Conservation (phyloP, 2,113 vertebrate species). For the Uria aalge region DNA sequence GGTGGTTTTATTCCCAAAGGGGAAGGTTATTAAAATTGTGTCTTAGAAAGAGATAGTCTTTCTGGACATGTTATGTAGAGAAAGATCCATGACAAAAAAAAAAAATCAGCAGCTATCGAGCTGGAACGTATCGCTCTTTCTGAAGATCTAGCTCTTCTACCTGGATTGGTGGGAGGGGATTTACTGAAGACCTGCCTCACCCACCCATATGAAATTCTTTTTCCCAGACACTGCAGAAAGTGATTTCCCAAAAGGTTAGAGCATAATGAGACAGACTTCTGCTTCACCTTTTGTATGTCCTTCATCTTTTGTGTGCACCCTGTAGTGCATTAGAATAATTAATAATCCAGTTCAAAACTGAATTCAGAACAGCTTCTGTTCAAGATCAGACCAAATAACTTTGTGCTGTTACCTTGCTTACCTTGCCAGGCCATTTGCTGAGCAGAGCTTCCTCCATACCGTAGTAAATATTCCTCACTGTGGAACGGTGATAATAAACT, state of each 20-base stretch:
- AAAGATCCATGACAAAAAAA: neutral
- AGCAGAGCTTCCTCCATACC: neutral
- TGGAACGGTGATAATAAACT: neutral
- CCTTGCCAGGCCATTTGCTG: neutral
- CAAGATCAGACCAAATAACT: neutral
- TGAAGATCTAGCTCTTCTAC: neutral
- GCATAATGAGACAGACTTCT: neutral
- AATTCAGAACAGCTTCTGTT: neutral
- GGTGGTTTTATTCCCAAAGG: neutral
- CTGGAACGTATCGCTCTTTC: neutral
- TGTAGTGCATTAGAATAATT: neutral
- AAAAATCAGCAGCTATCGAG: neutral
- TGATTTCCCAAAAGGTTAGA: neutral
- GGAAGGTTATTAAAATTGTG: neutral
- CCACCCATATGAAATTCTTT: neutral
- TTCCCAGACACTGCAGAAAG: neutral
- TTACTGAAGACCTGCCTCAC: neutral
- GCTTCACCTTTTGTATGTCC: neutral
- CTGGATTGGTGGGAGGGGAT: neutral
- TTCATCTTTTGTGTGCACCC: neutral
- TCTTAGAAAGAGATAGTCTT: neutral
- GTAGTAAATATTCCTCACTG: neutral
- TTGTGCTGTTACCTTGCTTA: neutral
- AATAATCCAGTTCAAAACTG: neutral
- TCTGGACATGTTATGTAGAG: neutral